A percentile compares a stretch with the other conserved stretches of the same genome.
Evolutionary conservation across 1,140 invertebrate species (phyloP).

Genomic region (Macrobrachium nipponense): DNA sequence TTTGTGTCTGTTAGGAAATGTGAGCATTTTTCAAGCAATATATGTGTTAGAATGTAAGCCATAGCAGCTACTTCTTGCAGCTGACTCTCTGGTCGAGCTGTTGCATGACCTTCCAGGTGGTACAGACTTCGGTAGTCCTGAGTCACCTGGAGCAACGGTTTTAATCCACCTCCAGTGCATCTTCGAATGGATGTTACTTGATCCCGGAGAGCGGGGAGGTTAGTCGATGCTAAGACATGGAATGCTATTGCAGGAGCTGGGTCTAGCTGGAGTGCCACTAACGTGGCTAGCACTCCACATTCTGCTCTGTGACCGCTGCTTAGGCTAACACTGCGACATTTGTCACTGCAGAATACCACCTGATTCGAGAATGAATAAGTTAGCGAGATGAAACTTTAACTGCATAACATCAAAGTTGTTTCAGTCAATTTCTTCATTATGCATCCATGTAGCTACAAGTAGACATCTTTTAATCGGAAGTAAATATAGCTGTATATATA

Average conservation of each 20-base stretch:
- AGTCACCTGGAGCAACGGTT: conserved; percentile 18
- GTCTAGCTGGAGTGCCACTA: conserved; percentile 57
- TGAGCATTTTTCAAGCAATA: conserved; percentile 36
- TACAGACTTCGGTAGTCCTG: conserved; percentile 39
- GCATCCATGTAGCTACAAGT: too few relatives aligned
- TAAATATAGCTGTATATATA: too few relatives aligned
- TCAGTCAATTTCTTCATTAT: too few relatives aligned
- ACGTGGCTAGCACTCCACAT: conserved; percentile 37
- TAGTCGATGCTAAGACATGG: conserved; percentile 29
- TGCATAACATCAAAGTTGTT: neutral
- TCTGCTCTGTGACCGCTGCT: conserved; percentile 36
- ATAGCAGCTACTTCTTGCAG: conserved; percentile 48
- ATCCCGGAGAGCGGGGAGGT: conserved; percentile 12
- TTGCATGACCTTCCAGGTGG: conserved; percentile 53
- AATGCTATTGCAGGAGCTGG: conserved; percentile 47
- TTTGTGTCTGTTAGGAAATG: conserved; percentile 29
- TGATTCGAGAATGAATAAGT: neutral
- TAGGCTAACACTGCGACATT: conserved; percentile 27
- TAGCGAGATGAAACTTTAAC: neutral
- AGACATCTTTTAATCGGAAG: too few relatives aligned
- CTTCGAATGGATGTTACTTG: conserved; percentile 17
- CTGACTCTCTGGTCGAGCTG: conserved; percentile 44
- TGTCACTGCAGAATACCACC: conserved; percentile 57
- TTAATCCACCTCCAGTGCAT: conserved; percentile 26
- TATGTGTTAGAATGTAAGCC: conserved; percentile 41